Percentiles rank a stretch among this genome's conserved stretches.
Conservation (phyloP, 2,797 vertebrate genomes). For the Anguilla marmorata region DNA sequence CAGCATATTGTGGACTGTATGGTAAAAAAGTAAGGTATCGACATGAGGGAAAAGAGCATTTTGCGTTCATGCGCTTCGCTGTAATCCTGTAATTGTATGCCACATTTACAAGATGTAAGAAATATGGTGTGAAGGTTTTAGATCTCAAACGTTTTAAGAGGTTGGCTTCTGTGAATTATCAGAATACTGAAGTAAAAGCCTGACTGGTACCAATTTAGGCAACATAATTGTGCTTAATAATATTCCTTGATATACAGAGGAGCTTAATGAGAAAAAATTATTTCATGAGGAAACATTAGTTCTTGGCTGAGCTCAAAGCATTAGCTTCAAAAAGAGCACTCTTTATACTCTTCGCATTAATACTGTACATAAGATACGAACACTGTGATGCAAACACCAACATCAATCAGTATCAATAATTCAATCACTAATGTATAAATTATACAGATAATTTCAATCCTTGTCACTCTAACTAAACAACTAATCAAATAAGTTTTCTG, state of each 20-base stretch:
- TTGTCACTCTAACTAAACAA: not conserved
- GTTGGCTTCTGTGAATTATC: not conserved
- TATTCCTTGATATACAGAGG: not conserved
- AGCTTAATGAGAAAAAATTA: conserved; percentile 5
- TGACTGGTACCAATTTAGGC: not conserved
- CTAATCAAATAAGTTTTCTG: not conserved
- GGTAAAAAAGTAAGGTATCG: not conserved
- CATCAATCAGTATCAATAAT: conserved; percentile 6
- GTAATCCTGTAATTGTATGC: no score
- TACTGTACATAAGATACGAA: not conserved
- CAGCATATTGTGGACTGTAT: conserved; percentile 11
- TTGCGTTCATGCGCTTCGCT: not conserved
- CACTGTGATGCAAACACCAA: not conserved
- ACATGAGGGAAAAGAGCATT: no score
- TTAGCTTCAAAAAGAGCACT: not conserved
- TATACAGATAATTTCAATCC: not conserved
- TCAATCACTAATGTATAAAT: not conserved
- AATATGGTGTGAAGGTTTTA: not conserved
- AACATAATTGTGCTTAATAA: not conserved
- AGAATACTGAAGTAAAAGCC: not conserved
- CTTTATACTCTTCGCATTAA: not conserved
- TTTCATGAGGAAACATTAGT: not conserved
- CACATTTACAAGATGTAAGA: not conserved
- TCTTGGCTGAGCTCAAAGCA: not conserved
- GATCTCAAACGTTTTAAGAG: not conserved